These are phyloP conservation scores for Tigriopus japonicus DNA, from an alignment of 1,140 invertebrate genomes.

Conservation along the genomic window DNA sequence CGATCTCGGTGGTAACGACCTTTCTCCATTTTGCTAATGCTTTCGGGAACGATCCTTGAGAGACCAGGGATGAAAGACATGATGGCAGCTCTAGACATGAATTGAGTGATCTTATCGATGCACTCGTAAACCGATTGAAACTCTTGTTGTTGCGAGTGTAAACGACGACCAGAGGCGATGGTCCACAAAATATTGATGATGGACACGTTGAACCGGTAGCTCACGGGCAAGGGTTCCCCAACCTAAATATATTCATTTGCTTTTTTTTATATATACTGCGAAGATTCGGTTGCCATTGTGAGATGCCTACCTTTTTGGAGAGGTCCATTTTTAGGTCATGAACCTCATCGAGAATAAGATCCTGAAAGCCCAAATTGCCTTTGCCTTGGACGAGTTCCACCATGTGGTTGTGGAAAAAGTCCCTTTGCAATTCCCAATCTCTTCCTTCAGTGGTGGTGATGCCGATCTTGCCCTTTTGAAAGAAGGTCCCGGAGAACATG, in stretches of 20 bases:
- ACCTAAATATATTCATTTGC: not conserved
- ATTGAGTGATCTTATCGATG: slow-evolving; percentile 11
- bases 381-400: not conserved
- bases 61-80: slow-evolving; percentile 7
- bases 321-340: slow-evolving; percentile 3
- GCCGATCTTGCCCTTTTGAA: slow-evolving; percentile 4
- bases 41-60: not conserved
- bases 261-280: not conserved
- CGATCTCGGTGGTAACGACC: slow-evolving; percentile 7
- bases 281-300: not conserved
- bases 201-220: slow-evolving; percentile 3
- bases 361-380: slow-evolving; percentile 2
- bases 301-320: not conserved
- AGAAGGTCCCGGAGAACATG: slow-evolving; percentile 10
- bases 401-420: not conserved
- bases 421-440: not conserved
- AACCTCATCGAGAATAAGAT: slow-evolving; percentile 3
- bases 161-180: not conserved
- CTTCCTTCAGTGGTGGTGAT: not conserved
- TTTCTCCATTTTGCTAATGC: slow-evolving; percentile 6
- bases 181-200: slow-evolving; percentile 11
- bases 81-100: slow-evolving; percentile 12
- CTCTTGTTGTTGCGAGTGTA: slow-evolving; percentile 11
- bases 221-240: not conserved
- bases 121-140: slow-evolving; percentile 11